These are phyloP conservation scores for Ectemnius cavifrons DNA, from an alignment of 2,888 invertebrate genomes.

Conservation along the genomic window DNA sequence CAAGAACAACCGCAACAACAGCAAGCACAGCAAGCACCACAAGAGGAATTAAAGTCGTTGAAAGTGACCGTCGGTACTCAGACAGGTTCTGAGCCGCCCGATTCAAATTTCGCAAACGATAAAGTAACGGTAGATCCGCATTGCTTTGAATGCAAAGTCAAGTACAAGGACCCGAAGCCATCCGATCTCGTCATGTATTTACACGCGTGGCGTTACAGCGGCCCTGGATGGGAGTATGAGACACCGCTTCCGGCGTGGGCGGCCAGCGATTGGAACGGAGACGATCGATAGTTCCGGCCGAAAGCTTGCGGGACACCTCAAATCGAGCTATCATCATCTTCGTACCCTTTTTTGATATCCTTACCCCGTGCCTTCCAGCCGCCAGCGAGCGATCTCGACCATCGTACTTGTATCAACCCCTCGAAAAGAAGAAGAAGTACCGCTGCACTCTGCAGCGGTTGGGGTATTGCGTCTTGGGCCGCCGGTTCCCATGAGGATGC, in stretches of 20 bases:
- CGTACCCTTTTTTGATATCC: conserved; percentile 61
- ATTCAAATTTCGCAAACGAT: conserved; percentile 83
- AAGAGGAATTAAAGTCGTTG: conserved; percentile 72
- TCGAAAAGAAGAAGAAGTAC: conserved; percentile 32
- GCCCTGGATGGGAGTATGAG: conserved; percentile 96
- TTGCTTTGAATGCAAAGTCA: conserved; percentile 95
- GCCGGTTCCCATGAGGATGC: neutral
- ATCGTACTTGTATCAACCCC: conserved; percentile 54
- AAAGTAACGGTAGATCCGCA: conserved; percentile 90
- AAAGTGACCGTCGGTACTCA: conserved; percentile 92
- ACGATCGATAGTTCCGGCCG: conserved; percentile 79
- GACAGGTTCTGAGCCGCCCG: conserved; percentile 88
- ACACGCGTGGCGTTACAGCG: conserved; percentile 96
- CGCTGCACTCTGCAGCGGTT: neutral
- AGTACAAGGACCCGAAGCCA: conserved; percentile 94
- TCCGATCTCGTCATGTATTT: conserved; percentile 96
- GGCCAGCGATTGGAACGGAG: conserved; percentile 88
- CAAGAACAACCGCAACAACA: conserved; percentile 73
- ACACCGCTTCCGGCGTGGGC: conserved; percentile 97
- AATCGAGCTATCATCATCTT: conserved; percentile 43
- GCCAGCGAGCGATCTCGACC: conserved; percentile 66
- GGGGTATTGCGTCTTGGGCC: conserved; percentile 19
- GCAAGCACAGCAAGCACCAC: conserved; percentile 75
- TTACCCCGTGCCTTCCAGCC: conserved; percentile 77
- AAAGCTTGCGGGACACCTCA: conserved; percentile 8